Evolutionary conservation across 2,113 vertebrate genomes (phyloP), one percentile per base, ranked within the genome.

Genomic region (Regulus satrapa): DNA sequence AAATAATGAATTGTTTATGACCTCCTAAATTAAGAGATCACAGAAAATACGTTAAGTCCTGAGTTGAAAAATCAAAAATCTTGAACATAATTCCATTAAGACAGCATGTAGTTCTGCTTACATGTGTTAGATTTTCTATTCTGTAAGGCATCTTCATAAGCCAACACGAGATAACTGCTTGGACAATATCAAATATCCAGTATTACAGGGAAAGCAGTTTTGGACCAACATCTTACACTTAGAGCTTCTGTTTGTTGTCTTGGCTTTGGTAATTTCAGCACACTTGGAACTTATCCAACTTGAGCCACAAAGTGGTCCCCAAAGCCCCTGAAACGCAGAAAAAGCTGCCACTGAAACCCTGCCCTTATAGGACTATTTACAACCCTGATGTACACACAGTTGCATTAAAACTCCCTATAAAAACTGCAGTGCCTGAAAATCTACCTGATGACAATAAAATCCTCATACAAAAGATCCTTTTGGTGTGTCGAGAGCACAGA

Each of bases 321-420:
- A 46, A 77, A 89, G 63, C 59, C 63, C 72, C 8, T 77, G 55
- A 67, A 84, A 48, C 11, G 12, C 68, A 87, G 23, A 18, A 52
- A 75, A 78, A 85, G 61, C 56, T 63, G 71, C 45, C 76, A 87
- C 56, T 25, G 48, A 78, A 92, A 61, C 66, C 49, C 55, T 71
- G 25, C 25, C 28, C 8, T 52, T 48, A 14, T 4, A 3, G 3
- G 5, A 19, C 45, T 52, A 17, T 29, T 78, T 59, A 40, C 26
- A 77, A 6, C 5, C 13, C 59, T 64, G 23, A 45, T 4, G 14
- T 6, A n/a, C 2, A 0, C 1, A 15, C 0, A 21, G 73, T 8
- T 75, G 73, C 40, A 73, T 21, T 63, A 40, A 45, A 92, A 34
- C 28, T 46, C 34, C 17, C 38, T 14, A 46, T 13, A 83, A 61